A percentile compares a stretch with the other conserved stretches of the same genome.
phyloP scores from a whole-genome alignment of 2,797 vertebrate species.

The Hephaestus fuliginosus region DNA sequence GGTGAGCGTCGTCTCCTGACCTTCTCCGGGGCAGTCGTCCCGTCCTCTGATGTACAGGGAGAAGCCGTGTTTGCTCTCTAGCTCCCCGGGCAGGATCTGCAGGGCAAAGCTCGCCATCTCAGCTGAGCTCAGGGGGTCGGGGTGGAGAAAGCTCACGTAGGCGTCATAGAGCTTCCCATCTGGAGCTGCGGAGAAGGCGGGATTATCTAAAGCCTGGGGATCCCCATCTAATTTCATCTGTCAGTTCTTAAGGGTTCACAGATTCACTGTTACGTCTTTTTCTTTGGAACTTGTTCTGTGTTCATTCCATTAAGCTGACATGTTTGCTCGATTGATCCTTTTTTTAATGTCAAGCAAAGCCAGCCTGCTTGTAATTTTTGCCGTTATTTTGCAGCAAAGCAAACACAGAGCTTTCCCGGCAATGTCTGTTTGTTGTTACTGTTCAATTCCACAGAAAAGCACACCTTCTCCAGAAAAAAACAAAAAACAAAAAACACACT shows the following conservation, averaged over 20 bases:
- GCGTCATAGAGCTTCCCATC: slow-evolving; percentile 84
- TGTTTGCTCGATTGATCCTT: background rate
- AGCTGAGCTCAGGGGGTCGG: background rate
- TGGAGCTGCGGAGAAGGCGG: slow-evolving; percentile 31
- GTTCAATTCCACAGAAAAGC: background rate
- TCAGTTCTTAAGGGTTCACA: background rate
- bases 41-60: slow-evolving; percentile 83
- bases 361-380: background rate
- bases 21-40: slow-evolving; percentile 84
- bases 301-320: background rate
- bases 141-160: slow-evolving; percentile 78
- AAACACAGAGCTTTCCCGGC: background rate
- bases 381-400: no score
- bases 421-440: background rate
- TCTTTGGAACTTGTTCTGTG: background rate
- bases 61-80: slow-evolving; percentile 81
- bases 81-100: slow-evolving; percentile 70
- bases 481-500: background rate
- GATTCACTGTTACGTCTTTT: background rate
- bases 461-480: no score
- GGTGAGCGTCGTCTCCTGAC: slow-evolving; percentile 55
- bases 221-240: background rate
- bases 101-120: slow-evolving; percentile 65
- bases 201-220: background rate
- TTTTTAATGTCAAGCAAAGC: background rate